Evolutionary conservation across 2,797 vertebrate species (phyloP), one percentile per base, ranked within the genome.

Genomic region (Streptopelia turtur): DNA sequence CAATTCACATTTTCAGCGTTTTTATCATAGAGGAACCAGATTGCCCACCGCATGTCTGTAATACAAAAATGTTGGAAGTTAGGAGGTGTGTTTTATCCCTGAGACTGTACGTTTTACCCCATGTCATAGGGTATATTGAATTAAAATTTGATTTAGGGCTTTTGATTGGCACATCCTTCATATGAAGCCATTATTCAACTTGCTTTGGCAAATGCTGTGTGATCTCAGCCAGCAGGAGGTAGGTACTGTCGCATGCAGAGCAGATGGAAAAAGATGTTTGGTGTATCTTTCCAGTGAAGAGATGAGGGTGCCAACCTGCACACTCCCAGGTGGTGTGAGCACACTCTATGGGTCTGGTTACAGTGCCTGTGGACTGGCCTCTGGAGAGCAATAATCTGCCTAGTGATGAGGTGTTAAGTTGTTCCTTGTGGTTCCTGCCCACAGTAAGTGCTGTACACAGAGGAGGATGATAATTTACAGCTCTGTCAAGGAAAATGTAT

Each of bases 401-500:
- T 72, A 61, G 61, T 6, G 9, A 41, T 0, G 5, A 85, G 13
- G 20, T 49, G 13, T 1, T 25, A 69, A 60, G 4, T 33, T 59
- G 23, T 15, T 43, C 65, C 24, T 52, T 53, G n/a, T 45, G 28
- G 33, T 50, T 92, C 30, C 52, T 66, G 31, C 3, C 35, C 3
- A 0, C 30, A 50, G 5, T 28, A 25, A 53, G 8, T 8, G 4
- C 22, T 68, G 31, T 72, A 30, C 33, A 17, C 16, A 31, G 33
- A 82, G 22, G 7, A 82, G 25, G 11, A 37, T 57, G 22, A 15
- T 12, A 75, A 50, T 14, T 79, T 50, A 37, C 0, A 7, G 6
- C 17, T 53, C 31, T 71, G 53, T 75, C n/a, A 92, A 71, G 15
- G 33, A 89, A 70, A 66, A 1, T 0, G 0, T 39, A n/a, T 10